Percentiles rank a stretch among this genome's conserved stretches.
These are phyloP conservation scores for Dendrolimus punctatus DNA, from an alignment of 1,140 invertebrate genomes.

Conservation along the genomic window DNA sequence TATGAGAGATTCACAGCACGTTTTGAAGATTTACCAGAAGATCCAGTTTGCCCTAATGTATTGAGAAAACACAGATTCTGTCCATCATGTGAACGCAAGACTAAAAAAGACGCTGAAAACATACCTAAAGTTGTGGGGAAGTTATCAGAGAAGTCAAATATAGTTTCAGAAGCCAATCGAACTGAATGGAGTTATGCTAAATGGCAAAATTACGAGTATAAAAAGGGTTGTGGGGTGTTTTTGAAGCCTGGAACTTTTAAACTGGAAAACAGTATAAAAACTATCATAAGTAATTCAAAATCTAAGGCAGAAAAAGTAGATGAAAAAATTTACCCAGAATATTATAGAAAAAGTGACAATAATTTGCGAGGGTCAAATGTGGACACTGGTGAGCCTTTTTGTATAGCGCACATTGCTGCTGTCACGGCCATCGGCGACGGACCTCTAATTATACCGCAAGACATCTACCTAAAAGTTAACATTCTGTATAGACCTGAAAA, in stretches of 20 bases:
- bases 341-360: conserved; percentile 81
- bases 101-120: conserved; percentile 51
- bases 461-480: conserved; percentile 79
- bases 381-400: conserved; percentile 83
- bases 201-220: conserved; percentile 75
- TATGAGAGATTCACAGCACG: conserved; percentile 78
- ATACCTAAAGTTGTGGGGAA: conserved; percentile 63
- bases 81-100: conserved; percentile 66
- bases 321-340: conserved; percentile 84
- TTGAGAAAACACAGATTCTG: conserved; percentile 70
- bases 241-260: conserved; percentile 78
- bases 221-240: conserved; percentile 82
- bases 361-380: conserved; percentile 83
- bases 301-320: conserved; percentile 74
- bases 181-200: conserved; percentile 59
- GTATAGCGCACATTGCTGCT: conserved; percentile 77
- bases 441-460: conserved; percentile 65
- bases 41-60: conserved; percentile 59
- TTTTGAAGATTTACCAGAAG: conserved; percentile 78
- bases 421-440: conserved; percentile 73
- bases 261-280: conserved; percentile 68
- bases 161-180: conserved; percentile 45
- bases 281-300: conserved; percentile 32
- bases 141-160: conserved; percentile 40
- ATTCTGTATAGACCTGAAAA: conserved; percentile 87